Conservation (phyloP, 2,113 vertebrate species). For the Indicator maculatus region DNA sequence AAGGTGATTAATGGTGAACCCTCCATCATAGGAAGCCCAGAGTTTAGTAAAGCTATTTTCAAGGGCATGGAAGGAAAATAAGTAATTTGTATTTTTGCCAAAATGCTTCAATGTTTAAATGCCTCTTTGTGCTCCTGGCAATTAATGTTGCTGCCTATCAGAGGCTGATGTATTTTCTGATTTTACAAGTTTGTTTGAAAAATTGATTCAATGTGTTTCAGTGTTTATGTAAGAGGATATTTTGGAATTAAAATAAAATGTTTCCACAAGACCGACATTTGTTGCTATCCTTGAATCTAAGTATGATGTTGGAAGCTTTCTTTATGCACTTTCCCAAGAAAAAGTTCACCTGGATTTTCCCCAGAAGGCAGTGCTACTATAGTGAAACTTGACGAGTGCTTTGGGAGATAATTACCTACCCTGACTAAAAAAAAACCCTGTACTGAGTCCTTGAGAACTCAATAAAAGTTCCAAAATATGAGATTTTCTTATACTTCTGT, state of each 20-base stretch:
- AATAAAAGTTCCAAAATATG: neutral
- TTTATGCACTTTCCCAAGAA: constrained; percentile 11
- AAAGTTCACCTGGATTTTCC: constrained; percentile 22
- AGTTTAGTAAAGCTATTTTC: constrained; percentile 79
- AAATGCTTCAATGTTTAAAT: constrained; percentile 67
- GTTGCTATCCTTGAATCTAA: neutral
- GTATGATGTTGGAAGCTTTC: neutral
- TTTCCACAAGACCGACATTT: constrained; percentile 11
- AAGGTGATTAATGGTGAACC: constrained; percentile 81
- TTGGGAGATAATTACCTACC: neutral
- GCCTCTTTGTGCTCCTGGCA: constrained; percentile 76
- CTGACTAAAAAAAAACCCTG: neutral
- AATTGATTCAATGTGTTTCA: constrained; percentile 71
- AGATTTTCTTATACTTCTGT: neutral
- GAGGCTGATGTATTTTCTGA: constrained; percentile 62
- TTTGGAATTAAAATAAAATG: constrained; percentile 56
- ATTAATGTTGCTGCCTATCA: constrained; percentile 68
- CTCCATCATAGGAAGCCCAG: constrained; percentile 75
- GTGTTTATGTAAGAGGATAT: constrained; percentile 66
- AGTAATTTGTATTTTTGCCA: constrained; percentile 77
- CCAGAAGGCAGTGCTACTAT: neutral
- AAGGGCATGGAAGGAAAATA: constrained; percentile 70
- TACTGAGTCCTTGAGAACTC: neutral
- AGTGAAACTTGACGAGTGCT: neutral
- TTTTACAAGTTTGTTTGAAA: constrained; percentile 72